Base-by-base conservation (phyloP, 2,113 vertebrate species). In the Phycodurus eques region DNA sequence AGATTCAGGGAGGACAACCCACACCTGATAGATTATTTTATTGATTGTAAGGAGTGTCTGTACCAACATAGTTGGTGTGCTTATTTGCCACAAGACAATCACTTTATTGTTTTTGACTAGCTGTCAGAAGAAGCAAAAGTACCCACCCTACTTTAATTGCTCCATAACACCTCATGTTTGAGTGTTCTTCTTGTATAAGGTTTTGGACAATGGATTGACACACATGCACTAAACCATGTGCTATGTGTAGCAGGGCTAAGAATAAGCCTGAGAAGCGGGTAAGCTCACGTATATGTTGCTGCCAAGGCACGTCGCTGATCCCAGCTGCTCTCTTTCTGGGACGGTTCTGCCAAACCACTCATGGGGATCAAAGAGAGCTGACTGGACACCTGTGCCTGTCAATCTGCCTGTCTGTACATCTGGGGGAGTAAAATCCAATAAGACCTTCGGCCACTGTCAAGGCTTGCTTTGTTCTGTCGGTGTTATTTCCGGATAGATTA, bases 291-390 rank as follows among this genome's bases (percentile, higher is more conserved):
- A 62, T n/a, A 70, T 69, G 76, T 77, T 47, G 35, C 35, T 60
- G 83, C 80, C 75, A 76, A 76, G 44, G 72, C 84, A 77, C 27
- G 70, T 71, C 78, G 77, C 67, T 77, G 74, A 83, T 83, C 85
- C 75, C 84, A 81, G 80, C 84, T 83, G 86, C 82, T 87, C 71
- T 42, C 70, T 33, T 56, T 63, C 61, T 11, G 33, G 44, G 75
- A 70, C 61, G 73, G 70, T 74, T 60, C 77, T 67, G 68, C 66
- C 66, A 79, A 77, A 42, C 73, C 75, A 76, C 77, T 81, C 78
- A 60, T 73, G 68, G 77, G 77, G 78, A 81, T 88, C 81, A 84
- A 80, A 85, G 79, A 79, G 77, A 77, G 69, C 63, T 70, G 72
- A 60, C 75, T 62, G 62, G 70, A 77, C 84, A 86, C 81, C 80